phyloP scores from a whole-genome alignment of 2,797 vertebrate genomes.

The Eutrigla gurnardus region DNA sequence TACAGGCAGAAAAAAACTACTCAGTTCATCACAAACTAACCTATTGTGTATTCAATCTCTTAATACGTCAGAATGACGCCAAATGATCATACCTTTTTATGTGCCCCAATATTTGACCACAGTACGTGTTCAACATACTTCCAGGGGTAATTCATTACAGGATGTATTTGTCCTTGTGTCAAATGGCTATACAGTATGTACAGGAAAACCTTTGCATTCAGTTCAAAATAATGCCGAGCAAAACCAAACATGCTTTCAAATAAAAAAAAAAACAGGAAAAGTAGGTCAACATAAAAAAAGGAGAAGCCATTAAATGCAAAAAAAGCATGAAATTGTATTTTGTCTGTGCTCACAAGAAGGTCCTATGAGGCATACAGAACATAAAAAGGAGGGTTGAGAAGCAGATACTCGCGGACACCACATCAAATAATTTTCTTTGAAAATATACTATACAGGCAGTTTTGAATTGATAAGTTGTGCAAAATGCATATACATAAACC shows the following conservation, averaged over 20 bases:
- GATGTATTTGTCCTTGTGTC: too few species aligned
- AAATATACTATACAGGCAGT: conserved; percentile 9
- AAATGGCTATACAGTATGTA: not conserved
- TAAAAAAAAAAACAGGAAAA: not conserved
- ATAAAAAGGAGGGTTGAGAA: not conserved
- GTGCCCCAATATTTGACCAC: not conserved
- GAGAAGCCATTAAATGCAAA: conserved; percentile 8
- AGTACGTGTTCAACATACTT: not conserved
- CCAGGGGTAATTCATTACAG: not conserved
- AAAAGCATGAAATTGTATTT: conserved; percentile 17
- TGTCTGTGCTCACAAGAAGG: conserved; percentile 3
- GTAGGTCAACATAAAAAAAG: not conserved
- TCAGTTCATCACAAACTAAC: too few species aligned
- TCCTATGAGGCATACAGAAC: not conserved
- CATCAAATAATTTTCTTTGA: not conserved
- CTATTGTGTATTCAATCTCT: not conserved
- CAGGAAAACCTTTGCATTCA: not conserved
- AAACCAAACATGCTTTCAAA: conserved; percentile 1
- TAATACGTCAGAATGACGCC: not conserved
- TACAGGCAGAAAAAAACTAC: too few species aligned
- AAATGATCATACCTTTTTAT: not conserved
- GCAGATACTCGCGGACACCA: conserved; percentile 1
- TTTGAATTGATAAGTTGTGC: conserved; percentile 11
- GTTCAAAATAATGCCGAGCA: not conserved
- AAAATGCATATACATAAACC: conserved; percentile 14